Base-by-base conservation (phyloP, 2,888 invertebrate species). In the Palloptera scutellata region DNA sequence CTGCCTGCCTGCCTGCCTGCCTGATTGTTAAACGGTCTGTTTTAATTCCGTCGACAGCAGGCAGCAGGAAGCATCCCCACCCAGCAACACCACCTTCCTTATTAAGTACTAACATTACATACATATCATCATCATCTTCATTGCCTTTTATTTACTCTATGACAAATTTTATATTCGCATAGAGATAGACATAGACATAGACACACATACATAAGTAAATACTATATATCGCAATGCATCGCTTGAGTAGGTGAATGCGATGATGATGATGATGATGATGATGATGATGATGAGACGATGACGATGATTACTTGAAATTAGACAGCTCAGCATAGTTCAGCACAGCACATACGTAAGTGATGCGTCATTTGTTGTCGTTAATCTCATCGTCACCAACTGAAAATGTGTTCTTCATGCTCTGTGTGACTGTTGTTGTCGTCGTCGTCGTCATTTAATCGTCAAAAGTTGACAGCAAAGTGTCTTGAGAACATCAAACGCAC, bases 371-470 rank as follows among this genome's bases (percentile, higher is more conserved):
- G 30, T 30, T 6, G 30, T 30, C 30, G 30, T 30, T 30, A 2
- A 30, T 30, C 30, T 30, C 30, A 30, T 30, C 30, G 30, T 30
- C 30, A 30, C 30, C 30, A 30, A 30, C 30, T 4, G 30, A 30
- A 30, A 30, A 30, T 30, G 6, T 30, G 30, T 30, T 30, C 30
- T 30, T 30, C 30, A 30, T 30, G 30, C 30, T 61, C 15, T 9
- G 43, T 41, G 5, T 42, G 53, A 48, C 45, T 68, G 45, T 57
- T 61, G 60, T 51, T 62, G 43, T 60, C 52, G n/a, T 57, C 54
- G 59, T 48, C 15, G 48, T 48, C 48, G 48, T n/a, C 15, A 15
- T 4, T 15, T 13, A 15, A 13, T 13, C 48, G 48, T 48, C n/a
- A n/a, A 15, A 13, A 13, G 15, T 48, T 15, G 48, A n/a, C 15